Evolutionary conservation across 2,113 vertebrate species (phyloP).

Genomic region (Chloropsis hardwickii): DNA sequence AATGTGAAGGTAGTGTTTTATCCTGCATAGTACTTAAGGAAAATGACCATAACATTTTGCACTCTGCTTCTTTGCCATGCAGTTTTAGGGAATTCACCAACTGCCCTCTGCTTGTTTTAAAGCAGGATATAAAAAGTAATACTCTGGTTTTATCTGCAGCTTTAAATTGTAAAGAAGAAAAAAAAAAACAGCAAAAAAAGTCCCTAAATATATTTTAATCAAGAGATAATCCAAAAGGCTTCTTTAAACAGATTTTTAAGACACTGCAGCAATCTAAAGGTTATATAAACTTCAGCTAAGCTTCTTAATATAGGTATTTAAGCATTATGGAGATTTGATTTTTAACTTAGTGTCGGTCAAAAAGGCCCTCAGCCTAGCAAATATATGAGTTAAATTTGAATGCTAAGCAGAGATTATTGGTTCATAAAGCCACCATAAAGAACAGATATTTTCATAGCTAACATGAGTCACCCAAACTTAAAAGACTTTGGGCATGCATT

Average conservation of each 20-base stretch:
- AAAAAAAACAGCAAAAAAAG: rapidly evolving
- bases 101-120: not conserved
- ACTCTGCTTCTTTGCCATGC: not conserved
- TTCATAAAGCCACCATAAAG: not conserved
- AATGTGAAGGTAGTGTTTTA: not conserved
- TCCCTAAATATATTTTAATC: not conserved
- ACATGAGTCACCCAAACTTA: not conserved
- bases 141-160: not conserved
- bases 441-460: not conserved
- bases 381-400: not conserved
- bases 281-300: conserved; percentile 28
- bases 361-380: not conserved
- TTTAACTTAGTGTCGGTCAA: not conserved
- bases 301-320: not conserved
- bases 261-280: not conserved
- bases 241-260: conserved; percentile 8
- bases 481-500: not conserved
- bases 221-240: not conserved
- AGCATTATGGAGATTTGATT: not conserved
- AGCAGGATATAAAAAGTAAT: not conserved
- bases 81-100: not conserved
- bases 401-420: not conserved
- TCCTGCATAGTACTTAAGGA: not conserved
- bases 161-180: not conserved
- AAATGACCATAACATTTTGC: not conserved